A percentile compares a stretch with the other conserved stretches of the same genome.
These are phyloP conservation scores for Clamator glandarius DNA, from an alignment of 2,797 vertebrate genomes.

Conservation along the genomic window DNA sequence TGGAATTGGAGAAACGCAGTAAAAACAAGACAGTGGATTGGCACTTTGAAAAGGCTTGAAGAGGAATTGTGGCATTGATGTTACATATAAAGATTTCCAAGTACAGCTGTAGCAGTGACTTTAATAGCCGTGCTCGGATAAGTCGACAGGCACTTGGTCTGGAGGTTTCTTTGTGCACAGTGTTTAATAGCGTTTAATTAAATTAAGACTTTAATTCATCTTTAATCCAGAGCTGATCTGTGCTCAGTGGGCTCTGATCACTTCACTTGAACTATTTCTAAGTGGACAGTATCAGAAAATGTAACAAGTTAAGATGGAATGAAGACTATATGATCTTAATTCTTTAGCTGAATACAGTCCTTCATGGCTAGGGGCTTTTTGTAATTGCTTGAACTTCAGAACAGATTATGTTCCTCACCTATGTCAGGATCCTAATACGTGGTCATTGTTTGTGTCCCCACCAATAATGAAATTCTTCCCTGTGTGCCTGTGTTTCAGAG, in stretches of 20 bases:
- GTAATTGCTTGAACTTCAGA: not conserved
- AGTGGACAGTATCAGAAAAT: not conserved
- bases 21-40: conserved; percentile 1
- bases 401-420: not conserved
- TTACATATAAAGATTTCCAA: not conserved
- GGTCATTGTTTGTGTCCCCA: not conserved
- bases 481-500: not conserved
- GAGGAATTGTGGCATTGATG: not conserved
- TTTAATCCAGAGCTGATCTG: conserved; percentile 2
- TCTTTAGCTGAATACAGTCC: not conserved
- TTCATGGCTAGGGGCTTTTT: not conserved
- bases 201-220: conserved; percentile 31
- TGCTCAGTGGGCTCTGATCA: not conserved
- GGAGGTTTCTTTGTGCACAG: not conserved
- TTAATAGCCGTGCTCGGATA: not conserved
- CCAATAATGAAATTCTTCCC: not conserved
- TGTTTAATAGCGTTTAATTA: conserved; percentile 29
- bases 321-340: not conserved
- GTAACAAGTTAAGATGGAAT: not conserved
- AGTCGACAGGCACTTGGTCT: not conserved
- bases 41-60: not conserved
- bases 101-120: not conserved
- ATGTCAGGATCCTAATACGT: not conserved
- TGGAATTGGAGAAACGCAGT: conserved; percentile 40
- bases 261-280: not conserved